Evolutionary conservation across 2,888 invertebrate species (phyloP), one percentile per base, ranked within the genome.

Genomic region (Lithodes maja): DNA sequence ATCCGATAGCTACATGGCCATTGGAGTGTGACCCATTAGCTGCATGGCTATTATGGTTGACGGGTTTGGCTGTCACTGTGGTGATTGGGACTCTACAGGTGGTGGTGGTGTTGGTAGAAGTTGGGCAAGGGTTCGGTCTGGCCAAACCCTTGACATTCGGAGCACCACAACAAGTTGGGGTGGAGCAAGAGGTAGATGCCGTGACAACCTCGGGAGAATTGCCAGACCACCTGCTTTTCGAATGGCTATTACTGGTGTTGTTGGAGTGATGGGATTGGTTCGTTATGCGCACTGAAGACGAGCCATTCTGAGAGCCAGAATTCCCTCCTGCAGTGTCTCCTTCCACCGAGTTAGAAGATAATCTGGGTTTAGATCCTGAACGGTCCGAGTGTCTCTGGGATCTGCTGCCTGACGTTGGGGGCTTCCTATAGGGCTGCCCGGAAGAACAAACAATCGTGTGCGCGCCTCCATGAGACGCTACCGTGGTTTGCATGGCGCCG

Each of bases 361-460:
- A 33, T 71, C 88, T 84, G 33, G 88, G 79, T 7, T 81, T 75
- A 1, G 88, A 88, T 54, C 80, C 88, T 12, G 88, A 88, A 15
- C 88, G 88, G 12, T 88, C 88, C 50, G 83, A 17, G 52, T 84
- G 88, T 88, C 88, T 84, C 80, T 88, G 88, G n/a, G 80, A 55
- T 33, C 84, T 54, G 53, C 74, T 74, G 12, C 88, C 88, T n/a
- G 88, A 84, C 7, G 88, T 75, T 15, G 88, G 88, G 0, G 88
- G 88, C 50, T 88, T 88, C 33, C 88, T 84, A 61, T 88, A 84
- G 49, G 50, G 49, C 9, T 80, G 75, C 17, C 55, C 84, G 61
- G 52, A 61, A 33, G 85, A 78, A 78, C 55, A 55, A 50, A 74
- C 71, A 50, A 61, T 80, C 80, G 74, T 33, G 12, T 78, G 80